Percentiles rank a stretch among this genome's conserved stretches.
These are phyloP conservation scores for Chymomyza costata DNA, from an alignment of 1,140 invertebrate species.

Conservation along the genomic window DNA sequence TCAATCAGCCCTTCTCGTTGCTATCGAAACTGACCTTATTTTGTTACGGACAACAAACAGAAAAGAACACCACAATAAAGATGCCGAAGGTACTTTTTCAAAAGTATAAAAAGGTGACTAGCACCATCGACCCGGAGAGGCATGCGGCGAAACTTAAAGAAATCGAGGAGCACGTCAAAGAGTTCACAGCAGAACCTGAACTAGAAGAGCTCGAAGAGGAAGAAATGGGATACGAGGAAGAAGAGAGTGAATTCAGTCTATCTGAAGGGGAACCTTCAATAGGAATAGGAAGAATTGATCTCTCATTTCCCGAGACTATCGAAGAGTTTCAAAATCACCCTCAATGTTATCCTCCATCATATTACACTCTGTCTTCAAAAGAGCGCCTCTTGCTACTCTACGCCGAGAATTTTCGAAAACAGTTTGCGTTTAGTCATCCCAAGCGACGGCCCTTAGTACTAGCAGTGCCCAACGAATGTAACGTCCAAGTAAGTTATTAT, in stretches of 20 bases:
- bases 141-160: slow-evolving; percentile 41
- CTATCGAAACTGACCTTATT: slow-evolving; percentile 30
- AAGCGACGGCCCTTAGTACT: slow-evolving; percentile 84
- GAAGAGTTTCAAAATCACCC: slow-evolving; percentile 44
- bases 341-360: slow-evolving; percentile 81
- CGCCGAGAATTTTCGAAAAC: slow-evolving; percentile 89
- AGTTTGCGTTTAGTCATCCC: slow-evolving; percentile 80
- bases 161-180: slow-evolving; percentile 21
- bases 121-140: slow-evolving; percentile 21
- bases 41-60: slow-evolving; percentile 30
- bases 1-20: slow-evolving; percentile 11
- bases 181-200: slow-evolving; percentile 9
- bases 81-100: slow-evolving; percentile 39
- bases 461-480: slow-evolving; percentile 88
- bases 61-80: slow-evolving; percentile 15
- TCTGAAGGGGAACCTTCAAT: slow-evolving; percentile 47
- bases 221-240: slow-evolving; percentile 21
- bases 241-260: slow-evolving; percentile 41
- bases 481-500: slow-evolving; percentile 79
- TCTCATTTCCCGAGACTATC: slow-evolving; percentile 60
- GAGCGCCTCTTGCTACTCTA: slow-evolving; percentile 86
- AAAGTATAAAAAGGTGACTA: slow-evolving; percentile 36
- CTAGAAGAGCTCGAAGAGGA: slow-evolving; percentile 28
- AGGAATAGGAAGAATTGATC: slow-evolving; percentile 53
- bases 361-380: slow-evolving; percentile 84